Evolutionary conservation across 2,113 vertebrate genomes (phyloP).

Genomic region (Anseranas semipalmata): DNA sequence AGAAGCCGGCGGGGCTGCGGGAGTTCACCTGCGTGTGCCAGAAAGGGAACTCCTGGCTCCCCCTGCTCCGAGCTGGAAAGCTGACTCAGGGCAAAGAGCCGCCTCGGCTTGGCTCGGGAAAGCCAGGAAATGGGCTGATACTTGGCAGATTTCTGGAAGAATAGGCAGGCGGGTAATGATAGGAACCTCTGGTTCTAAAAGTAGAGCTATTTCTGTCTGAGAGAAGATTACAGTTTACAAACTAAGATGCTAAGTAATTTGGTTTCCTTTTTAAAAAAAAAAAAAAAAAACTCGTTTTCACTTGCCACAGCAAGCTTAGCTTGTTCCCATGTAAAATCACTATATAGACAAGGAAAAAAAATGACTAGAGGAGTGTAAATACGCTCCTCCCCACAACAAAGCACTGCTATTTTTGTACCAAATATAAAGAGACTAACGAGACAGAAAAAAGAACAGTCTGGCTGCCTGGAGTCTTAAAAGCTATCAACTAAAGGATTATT

Average conservation of each 20-base stretch:
- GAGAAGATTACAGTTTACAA: not conserved
- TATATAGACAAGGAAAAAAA: not conserved
- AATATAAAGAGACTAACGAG: not conserved
- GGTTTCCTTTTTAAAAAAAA: not conserved
- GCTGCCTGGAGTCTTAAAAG: not conserved
- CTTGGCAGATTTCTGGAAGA: not conserved
- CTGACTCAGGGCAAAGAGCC: not conserved
- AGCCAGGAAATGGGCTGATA: not conserved
- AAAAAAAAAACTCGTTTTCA: not conserved
- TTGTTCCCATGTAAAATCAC: not conserved
- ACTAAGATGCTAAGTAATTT: not conserved
- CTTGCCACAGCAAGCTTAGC: not conserved
- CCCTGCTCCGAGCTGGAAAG: fast-evolving
- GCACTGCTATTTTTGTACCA: not conserved
- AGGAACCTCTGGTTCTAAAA: not conserved
- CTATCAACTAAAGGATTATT: not conserved
- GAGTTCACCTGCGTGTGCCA: not conserved
- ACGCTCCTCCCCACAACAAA: not conserved
- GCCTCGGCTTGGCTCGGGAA: not conserved
- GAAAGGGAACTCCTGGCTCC: not conserved
- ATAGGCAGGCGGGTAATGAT: not conserved
- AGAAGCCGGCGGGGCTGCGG: not conserved
- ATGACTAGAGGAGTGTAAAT: not conserved
- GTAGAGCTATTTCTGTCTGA: not conserved
- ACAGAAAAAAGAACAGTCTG: not conserved